phyloP scores from a whole-genome alignment of 2,888 invertebrate genomes.

The Euspilapteryx auroguttella region DNA sequence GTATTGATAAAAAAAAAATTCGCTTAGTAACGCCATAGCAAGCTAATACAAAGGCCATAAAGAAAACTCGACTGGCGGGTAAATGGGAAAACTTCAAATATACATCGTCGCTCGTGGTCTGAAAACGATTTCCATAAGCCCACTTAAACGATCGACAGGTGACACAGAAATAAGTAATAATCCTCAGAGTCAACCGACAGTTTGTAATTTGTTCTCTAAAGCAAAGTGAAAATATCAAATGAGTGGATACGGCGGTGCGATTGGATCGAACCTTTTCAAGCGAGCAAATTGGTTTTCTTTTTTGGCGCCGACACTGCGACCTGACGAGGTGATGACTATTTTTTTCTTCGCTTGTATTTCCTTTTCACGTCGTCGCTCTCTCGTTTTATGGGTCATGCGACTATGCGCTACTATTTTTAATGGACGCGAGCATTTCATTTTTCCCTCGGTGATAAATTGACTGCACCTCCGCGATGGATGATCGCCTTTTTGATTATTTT shows the following conservation, averaged over 20 bases:
- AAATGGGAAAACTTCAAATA: slow-evolving; percentile 48
- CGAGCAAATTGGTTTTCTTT: slow-evolving; percentile 60
- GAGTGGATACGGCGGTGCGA: slow-evolving; percentile 25
- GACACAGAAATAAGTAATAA: slow-evolving; percentile 38
- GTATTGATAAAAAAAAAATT: no score
- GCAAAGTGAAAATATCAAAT: slow-evolving; percentile 53
- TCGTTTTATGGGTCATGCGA: slow-evolving; percentile 59
- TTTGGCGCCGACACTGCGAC: slow-evolving; percentile 33
- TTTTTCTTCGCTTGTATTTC: slow-evolving; percentile 45
- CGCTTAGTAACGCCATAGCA: no score
- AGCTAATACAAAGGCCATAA: slow-evolving; percentile 7
- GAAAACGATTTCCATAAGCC: slow-evolving; percentile 36
- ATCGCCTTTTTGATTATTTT: slow-evolving; percentile 34
- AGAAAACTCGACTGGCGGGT: slow-evolving; percentile 17
- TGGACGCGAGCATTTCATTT: slow-evolving; percentile 52
- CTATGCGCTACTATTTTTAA: slow-evolving; percentile 59
- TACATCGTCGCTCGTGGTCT: slow-evolving; percentile 13
- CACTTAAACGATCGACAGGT: slow-evolving; percentile 32
- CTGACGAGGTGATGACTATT: slow-evolving; percentile 39
- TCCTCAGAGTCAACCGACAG: slow-evolving; percentile 19
- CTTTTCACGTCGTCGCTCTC: slow-evolving; percentile 45
- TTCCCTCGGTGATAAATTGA: slow-evolving; percentile 52
- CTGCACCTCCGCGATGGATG: slow-evolving; percentile 47
- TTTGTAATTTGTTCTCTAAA: slow-evolving; percentile 56
- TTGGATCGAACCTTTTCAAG: slow-evolving; percentile 50